Base-by-base conservation (phyloP, 2,888 invertebrate species). In the Myopa testacea region DNA sequence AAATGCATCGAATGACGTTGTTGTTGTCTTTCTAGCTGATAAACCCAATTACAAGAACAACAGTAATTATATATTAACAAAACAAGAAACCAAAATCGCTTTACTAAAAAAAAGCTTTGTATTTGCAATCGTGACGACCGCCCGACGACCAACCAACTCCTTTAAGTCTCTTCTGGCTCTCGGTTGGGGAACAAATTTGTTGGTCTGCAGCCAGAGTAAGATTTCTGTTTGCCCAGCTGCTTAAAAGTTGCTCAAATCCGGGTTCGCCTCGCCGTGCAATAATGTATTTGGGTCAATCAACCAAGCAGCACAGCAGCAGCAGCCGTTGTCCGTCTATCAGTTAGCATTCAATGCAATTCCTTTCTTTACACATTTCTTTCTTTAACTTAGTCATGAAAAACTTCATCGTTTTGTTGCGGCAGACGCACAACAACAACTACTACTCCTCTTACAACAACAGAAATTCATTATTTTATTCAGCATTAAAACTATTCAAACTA, bases 201-300 rank as follows among this genome's bases (percentile, higher is more conserved):
- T 26, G 34, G 38, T 68, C 58, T 75, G 62, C 52, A 65, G 37
- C 60, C 38, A 38, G 26, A 40, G 16, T 14, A 14, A 16, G 34
- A 45, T 75, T 75, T 75, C 87, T 87, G 86, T 77, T 84, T 84
- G 84, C 86, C 86, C 86, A 84, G 85, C 84, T 85, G 75, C 80
- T 82, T 79, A 80, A 87, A 85, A 87, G 85, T 85, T 84, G 85
- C 85, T 84, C 83, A 87, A 87, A 87, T 87, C 86, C 86, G 86
- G 86, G 86, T 87, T 87, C 85, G 83, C 78, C 38, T 87, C 85
- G 83, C 78, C 38, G 38, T 63, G 63, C 70, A 71, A 19, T 38
- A 40, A 58, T 71, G 52, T 75, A 65, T 77, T 77, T 77, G 73
- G 77, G 77, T 77, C 77, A 77, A 62, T 45, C 38, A 65, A 38